Base-by-base conservation (phyloP, 2,888 invertebrate genomes). In the Boloria selene region DNA sequence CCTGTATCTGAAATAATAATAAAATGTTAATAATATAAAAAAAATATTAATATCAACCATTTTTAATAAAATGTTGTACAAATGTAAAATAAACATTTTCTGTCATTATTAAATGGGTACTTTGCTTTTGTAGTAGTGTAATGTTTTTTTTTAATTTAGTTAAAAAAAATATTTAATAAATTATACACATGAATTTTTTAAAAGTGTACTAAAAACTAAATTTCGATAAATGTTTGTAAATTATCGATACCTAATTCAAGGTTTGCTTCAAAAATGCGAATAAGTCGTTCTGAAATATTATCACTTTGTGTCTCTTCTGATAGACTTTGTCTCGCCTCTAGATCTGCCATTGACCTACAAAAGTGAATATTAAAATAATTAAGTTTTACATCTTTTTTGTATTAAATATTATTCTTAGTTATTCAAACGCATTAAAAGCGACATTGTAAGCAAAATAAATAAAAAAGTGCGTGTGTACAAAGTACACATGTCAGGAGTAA, bases 231-330 rank as follows among this genome's bases (percentile, higher is more conserved):
- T 7, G 7, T 7, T 17, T 16, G 5, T 7, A 22, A 22, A 61
- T 17, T 47, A n/a, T 59, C 72, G 80, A 75, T 71, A 87, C 86
- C 66, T 54, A 74, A 72, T 38, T 53, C 64, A 22, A 17, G 56
- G 0, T 73, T 70, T 2, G 83, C 70, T 70, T 89, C 86, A 47
- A 75, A 88, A 64, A 90, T 87, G 0, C 85, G 75, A 42, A 88
- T 78, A 0, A 89, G 72, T 45, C 84, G 69, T 17, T 74, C 89
- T 0, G 84, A 84, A 2, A 65, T 77, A 55, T 72, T 81, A 49
- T 83, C 84, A 61, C 84, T 85, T 0, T 67, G 44, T 0, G 79
- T 77, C 0, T 80, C 84, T 7, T 84, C 86, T 0, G 87, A 84
- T 3, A 70, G 70, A 10, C 77, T 79, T 0, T 73, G 76, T 10